Conservation (phyloP, 2,888 invertebrate species). For the Embidobia sp. region DNA sequence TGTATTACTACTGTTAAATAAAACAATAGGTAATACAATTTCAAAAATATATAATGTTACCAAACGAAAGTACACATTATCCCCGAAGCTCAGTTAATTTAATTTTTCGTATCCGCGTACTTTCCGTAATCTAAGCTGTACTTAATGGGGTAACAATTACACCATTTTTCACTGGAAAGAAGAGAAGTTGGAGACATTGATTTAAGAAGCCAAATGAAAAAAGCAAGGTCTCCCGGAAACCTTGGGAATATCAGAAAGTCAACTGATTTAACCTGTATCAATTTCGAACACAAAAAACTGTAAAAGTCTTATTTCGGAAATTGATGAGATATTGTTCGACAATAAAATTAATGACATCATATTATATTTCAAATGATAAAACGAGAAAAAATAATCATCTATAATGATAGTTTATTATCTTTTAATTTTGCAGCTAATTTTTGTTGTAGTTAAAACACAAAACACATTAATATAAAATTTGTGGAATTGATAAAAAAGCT, state of each 20-base stretch:
- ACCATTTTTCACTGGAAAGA: conserved; percentile 15
- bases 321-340: too few relatives aligned
- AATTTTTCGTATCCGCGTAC: conserved; percentile 2
- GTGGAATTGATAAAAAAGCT: too few relatives aligned
- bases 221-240: conserved; percentile 52
- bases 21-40: too few relatives aligned
- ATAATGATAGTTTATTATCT: too few relatives aligned
- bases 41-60: too few relatives aligned
- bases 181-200: conserved; percentile 33
- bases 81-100: neutral
- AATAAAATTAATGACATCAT: too few relatives aligned
- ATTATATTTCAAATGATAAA: too few relatives aligned
- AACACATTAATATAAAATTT: too few relatives aligned
- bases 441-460: too few relatives aligned
- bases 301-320: conserved; percentile 18
- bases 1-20: too few relatives aligned
- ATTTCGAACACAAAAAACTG: conserved; percentile 29
- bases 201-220: conserved; percentile 50
- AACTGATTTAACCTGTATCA: conserved; percentile 49
- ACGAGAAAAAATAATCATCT: too few relatives aligned
- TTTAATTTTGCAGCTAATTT: too few relatives aligned
- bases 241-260: conserved; percentile 58
- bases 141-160: conserved; percentile 35
- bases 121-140: conserved; percentile 5
- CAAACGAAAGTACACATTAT: neutral